Conservation (phyloP, 2,888 invertebrate genomes). For the Drosophila parthenogenetica region DNA sequence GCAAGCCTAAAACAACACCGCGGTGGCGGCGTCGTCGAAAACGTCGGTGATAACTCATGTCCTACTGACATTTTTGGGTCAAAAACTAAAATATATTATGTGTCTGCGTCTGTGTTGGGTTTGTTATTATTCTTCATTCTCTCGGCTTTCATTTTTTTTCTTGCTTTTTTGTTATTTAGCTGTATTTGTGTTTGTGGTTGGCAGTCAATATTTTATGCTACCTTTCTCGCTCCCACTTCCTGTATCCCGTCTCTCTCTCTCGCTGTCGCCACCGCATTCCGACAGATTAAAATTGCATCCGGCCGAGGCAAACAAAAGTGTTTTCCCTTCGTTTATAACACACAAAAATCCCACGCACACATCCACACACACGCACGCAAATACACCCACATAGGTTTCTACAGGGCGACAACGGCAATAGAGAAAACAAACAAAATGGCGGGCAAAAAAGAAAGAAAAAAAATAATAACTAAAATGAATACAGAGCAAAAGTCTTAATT, state of each 20-base stretch:
- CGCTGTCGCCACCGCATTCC: constrained; percentile 55
- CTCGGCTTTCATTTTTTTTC: not conserved
- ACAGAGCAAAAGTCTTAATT: constrained; percentile 80
- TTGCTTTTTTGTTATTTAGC: constrained; percentile 27
- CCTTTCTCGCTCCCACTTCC: constrained; percentile 17
- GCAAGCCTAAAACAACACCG: constrained; percentile 72
- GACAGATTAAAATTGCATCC: constrained; percentile 80
- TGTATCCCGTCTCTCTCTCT: not conserved
- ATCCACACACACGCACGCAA: constrained; percentile 9
- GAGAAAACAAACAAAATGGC: constrained; percentile 47
- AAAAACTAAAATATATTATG: constrained; percentile 81
- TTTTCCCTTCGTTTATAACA: constrained; percentile 60
- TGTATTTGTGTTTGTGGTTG: constrained; percentile 68
- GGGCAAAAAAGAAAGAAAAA: constrained; percentile 25
- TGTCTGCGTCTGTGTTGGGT: constrained; percentile 32
- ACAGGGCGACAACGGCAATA: constrained; percentile 47
- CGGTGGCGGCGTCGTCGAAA: constrained; percentile 36
- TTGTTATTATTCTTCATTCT: constrained; percentile 18
- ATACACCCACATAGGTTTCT: constrained; percentile 32
- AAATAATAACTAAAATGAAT: constrained; percentile 65
- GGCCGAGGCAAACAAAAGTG: constrained; percentile 74
- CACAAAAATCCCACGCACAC: constrained; percentile 60
- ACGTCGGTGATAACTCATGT: constrained; percentile 77
- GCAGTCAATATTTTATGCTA: constrained; percentile 73
- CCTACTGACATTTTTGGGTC: constrained; percentile 82